A percentile compares a stretch with the other conserved stretches of the same genome.
phyloP scores from a whole-genome alignment of 1,140 invertebrate genomes.

The Steinernema feltiae region DNA sequence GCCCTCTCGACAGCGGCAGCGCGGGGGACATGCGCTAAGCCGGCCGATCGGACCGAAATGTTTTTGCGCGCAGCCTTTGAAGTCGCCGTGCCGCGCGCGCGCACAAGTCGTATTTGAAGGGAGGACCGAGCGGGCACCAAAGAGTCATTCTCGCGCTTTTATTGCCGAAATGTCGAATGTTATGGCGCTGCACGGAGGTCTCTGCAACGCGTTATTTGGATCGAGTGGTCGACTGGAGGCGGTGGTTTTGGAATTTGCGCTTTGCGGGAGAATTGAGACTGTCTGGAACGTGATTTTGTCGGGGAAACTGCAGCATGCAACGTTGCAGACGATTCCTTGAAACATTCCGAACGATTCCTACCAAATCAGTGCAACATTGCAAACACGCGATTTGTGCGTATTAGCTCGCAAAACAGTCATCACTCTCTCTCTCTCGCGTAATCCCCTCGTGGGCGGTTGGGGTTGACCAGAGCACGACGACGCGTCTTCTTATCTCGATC shows the following conservation, averaged over 20 bases:
- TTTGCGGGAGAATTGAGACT: background rate
- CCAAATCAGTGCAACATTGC: too few relatives aligned
- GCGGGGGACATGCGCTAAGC: background rate
- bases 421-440: too few relatives aligned
- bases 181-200: background rate
- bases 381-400: too few relatives aligned
- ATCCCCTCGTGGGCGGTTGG: too few relatives aligned
- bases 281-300: background rate
- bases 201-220: background rate
- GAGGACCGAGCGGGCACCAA: background rate
- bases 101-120: slow-evolving; percentile 12
- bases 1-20: background rate
- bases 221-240: background rate
- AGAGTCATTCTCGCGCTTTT: background rate
- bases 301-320: background rate
- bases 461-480: too few relatives aligned
- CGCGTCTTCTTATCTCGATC: too few relatives aligned
- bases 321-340: too few relatives aligned
- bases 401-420: too few relatives aligned
- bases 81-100: slow-evolving; percentile 11
- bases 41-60: background rate
- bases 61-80: background rate
- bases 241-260: background rate
- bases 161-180: slow-evolving; percentile 2
- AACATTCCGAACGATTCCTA: too few relatives aligned